Conservation (phyloP, 2,888 invertebrate species). For the Tupiocoris notatus region DNA sequence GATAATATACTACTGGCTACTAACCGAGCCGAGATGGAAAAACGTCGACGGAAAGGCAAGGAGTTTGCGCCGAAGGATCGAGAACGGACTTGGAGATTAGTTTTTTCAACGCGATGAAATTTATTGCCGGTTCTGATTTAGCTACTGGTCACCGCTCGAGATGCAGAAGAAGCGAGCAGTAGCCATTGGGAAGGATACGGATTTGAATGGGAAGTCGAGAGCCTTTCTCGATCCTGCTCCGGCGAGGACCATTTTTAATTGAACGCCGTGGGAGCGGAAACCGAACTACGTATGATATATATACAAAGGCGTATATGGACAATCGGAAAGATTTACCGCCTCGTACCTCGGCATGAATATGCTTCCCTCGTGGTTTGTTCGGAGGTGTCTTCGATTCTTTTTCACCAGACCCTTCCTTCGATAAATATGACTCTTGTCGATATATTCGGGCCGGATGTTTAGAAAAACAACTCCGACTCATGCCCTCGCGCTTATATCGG, state of each 20-base stretch:
- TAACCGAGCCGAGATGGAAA: too few species aligned
- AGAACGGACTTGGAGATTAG: conserved; percentile 30
- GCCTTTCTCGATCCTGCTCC: too few species aligned
- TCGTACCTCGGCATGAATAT: conserved; percentile 16
- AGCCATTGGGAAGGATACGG: too few species aligned
- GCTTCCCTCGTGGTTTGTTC: background rate
- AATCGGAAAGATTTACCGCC: conserved; percentile 30
- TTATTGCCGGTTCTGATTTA: conserved; percentile 38
- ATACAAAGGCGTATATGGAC: conserved; percentile 28
- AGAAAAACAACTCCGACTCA: too few species aligned
- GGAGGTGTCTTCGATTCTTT: background rate
- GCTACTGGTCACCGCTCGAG: conserved; percentile 33
- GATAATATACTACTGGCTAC: conserved; percentile 33
- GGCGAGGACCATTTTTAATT: conserved; percentile 27
- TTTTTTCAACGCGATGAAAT: conserved; percentile 36
- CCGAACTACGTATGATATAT: conserved; percentile 7
- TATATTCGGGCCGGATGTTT: conserved; percentile 34
- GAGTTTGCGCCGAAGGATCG: too few species aligned
- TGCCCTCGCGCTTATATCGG: too few species aligned
- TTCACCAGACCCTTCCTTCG: background rate
- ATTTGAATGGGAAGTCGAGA: too few species aligned
- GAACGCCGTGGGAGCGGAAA: conserved; percentile 36
- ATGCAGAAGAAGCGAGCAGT: conserved; percentile 1
- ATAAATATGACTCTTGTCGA: conserved; percentile 8
- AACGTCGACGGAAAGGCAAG: background rate